Base-by-base conservation (phyloP, 2,113 vertebrate genomes). In the Dendrocopos noguchii region DNA sequence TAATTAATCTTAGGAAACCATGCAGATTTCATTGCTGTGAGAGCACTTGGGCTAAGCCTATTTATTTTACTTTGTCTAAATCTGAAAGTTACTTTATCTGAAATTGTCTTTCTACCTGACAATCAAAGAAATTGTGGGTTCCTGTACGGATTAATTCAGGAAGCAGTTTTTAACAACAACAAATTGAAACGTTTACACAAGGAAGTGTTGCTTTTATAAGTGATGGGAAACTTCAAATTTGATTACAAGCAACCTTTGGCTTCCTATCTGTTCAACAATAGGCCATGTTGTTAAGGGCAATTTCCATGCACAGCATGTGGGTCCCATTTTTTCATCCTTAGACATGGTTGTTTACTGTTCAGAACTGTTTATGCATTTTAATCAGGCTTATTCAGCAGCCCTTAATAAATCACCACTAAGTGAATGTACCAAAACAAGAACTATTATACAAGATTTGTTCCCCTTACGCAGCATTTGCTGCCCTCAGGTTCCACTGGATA, bases 271-370 rank as follows among this genome's bases (percentile, higher is more conserved):
- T 95, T 94, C 95, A 98, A 99, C 99, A 99, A 99, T 98, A 98
- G 98, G 96, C 98, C 95, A 97, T 98, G 98, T 98, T 99, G 99
- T 99, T 99, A 98, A 98, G 98, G 98, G 98, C 98, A 98, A 99
- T 99, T 99, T 99, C 98, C 99, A 99, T 99, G 99, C 99, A 98
- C 99, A 99, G 99, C 99, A 98, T 99, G 99, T 98, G 98, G 98
- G 98, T 98, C 98, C 98, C 97, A 98, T 98, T 98, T 98, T 98
- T 98, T 98, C 98, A 97, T 97, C 96, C 97, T 97, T 95, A 98
- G 98, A 98, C 98, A 98, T 98, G 98, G 98, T 98, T 98, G 98
- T 98, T 98, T 99, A 98, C 98, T 98, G 98, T 98, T 98, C 98
- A 97, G 97, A 97, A 98, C 98, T 97, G 98, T 98, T 97, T 98